Base-by-base conservation (phyloP, 1,140 invertebrate genomes). In the Lepidurus couesii region DNA sequence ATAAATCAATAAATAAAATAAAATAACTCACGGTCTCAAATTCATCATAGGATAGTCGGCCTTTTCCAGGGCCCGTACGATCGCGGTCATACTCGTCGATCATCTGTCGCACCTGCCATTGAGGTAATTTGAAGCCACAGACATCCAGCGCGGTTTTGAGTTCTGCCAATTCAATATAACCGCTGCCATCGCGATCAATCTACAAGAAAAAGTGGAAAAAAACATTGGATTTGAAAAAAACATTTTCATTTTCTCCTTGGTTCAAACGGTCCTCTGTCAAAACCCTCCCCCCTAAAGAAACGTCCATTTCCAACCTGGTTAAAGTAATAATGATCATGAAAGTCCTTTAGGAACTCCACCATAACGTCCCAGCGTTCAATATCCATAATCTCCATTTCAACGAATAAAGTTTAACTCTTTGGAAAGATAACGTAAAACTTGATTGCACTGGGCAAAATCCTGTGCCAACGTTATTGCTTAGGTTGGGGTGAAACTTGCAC, bases 161-260 rank as follows among this genome's bases (percentile, higher is more conserved):
- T 84, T 98, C 96, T 78, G 91, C 90, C 77, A 96, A 85, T 82
- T 96, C 93, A 80, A 98, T 96, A 85, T 89, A 94, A 7, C 96
- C 96, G 88, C 93, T 95, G 75, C 91, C 91, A 87, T 97, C 95
- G 83, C 89, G 91, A 84, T 98, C 96, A 85, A 98, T 91, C 96
- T 97, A 88, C 13, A 90, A 90, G 78, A 74, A 79, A 80, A 83
- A 75, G 77, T 34, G 79, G 79, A 76, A 74, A 78, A 42, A 3
- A 73, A 73, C 45, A 74, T 44, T 21, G 10, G 10, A 11, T n/a
- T 21, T 1, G 21, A n/a, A n/a, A n/a, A n/a, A n/a, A n/a, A n/a
- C n/a, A n/a, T n/a, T n/a, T 65, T 16, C 0, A 65, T 1, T 65
- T 9, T 13, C 7, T 21, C 8, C 16, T 16, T 11, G 7, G 6